Base-by-base conservation (phyloP, 2,113 vertebrate species). In the Ophthalmolycus amberensis region DNA sequence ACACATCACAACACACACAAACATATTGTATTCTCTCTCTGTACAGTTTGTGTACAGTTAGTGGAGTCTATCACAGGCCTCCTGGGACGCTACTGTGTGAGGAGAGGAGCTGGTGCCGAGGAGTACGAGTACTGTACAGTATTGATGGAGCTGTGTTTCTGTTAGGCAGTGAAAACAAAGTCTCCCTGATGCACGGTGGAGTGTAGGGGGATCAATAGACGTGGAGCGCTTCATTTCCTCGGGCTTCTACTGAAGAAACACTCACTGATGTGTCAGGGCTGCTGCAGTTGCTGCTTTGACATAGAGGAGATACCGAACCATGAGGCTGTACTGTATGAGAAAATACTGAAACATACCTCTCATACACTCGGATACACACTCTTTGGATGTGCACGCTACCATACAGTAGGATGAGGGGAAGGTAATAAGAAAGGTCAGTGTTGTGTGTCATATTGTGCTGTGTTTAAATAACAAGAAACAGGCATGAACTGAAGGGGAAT, bases 91-190 rank as follows among this genome's bases (percentile, higher is more conserved):
- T 18, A 60, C 88, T 76, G 92, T 89, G 92, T 83, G 88, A 84
- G 87, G 65, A 91, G 87, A 88, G 87, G 70, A 90, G 92, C 87
- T 71, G 84, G 79, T 86, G 89, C 90, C 60, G 91, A 91, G 89
- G 86, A 92, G 85, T 89, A 90, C 87, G 86, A 92, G 85, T 89
- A 90, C 87, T 90, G 89, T 91, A 89, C 91, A 78, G 91, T 94
- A 94, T 94, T 94, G 93, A 93, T 93, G 93, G 93, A 94, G 88
- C 89, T 91, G 89, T 92, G 93, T 91, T 93, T 93, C 93, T 94
- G 92, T 94, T 91, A 93, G 93, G 93, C 92, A 92, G 92, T 91
- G 91, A 94, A 93, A 95, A 94, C 93, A 94, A 92, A 91, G 91
- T 91, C 92, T 94, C 93, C 93, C 93, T 82, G 88, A 92, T 91